Evolutionary conservation across 2,888 invertebrate species (phyloP).

Genomic region (Sphinx pinastri): DNA sequence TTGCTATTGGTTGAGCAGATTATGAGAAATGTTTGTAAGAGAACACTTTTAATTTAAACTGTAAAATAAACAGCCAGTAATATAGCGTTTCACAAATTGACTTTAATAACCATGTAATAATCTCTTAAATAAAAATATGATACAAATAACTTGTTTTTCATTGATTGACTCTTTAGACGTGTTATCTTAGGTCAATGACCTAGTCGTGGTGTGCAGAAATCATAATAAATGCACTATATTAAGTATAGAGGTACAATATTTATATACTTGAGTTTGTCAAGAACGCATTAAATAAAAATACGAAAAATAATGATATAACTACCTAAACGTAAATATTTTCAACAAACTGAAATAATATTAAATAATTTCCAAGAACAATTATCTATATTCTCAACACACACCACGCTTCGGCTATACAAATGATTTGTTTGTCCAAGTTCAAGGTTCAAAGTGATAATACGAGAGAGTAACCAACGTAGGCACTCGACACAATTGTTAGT

Average conservation of each 20-base stretch:
- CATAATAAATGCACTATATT: background rate
- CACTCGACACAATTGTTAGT: background rate
- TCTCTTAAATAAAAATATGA: conserved; percentile 20
- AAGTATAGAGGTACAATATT: no score
- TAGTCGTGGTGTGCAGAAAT: background rate
- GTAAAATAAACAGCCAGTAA: conserved; percentile 2
- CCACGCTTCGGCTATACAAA: background rate
- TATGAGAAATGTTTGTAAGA: background rate
- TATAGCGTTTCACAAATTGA: conserved; percentile 20
- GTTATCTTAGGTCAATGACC: background rate
- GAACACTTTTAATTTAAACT: background rate
- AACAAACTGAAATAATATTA: no score
- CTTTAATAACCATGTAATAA: conserved; percentile 18
- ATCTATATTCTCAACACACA: background rate
- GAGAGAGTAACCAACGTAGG: background rate
- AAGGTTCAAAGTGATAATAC: conserved; percentile 12
- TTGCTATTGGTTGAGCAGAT: background rate
- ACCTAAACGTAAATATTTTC: no score
- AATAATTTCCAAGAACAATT: background rate
- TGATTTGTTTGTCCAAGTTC: conserved; percentile 8
- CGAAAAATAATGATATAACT: background rate
- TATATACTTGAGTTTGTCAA: no score
- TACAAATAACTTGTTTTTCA: conserved; percentile 6
- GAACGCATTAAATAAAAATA: background rate
- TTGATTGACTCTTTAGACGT: background rate